These are phyloP conservation scores for Drosophila quadrilineata DNA, from an alignment of 1,140 invertebrate genomes.

Conservation along the genomic window DNA sequence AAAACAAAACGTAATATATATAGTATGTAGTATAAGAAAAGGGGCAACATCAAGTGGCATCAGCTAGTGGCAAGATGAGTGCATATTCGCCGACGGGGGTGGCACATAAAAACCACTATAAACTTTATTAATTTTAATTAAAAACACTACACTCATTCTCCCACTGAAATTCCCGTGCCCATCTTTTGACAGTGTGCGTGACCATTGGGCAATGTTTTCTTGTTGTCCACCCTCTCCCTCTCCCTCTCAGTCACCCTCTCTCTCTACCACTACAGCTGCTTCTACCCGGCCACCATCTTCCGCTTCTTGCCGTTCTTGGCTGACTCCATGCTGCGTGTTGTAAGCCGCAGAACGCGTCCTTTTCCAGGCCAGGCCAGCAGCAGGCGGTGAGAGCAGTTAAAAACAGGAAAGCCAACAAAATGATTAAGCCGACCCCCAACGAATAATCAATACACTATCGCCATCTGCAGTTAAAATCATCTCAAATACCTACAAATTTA, in stretches of 20 bases:
- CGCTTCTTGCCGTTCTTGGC: too few relatives aligned
- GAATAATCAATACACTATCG: background rate
- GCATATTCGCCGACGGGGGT: background rate
- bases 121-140: slow-evolving; percentile 80
- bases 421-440: background rate
- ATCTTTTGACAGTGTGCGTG: slow-evolving; percentile 26
- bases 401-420: slow-evolving; percentile 56
- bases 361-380: too few relatives aligned
- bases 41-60: background rate
- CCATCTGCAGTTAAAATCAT: too few relatives aligned
- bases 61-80: slow-evolving; percentile 1
- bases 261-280: too few relatives aligned
- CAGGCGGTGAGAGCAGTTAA: slow-evolving; percentile 69
- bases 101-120: slow-evolving; percentile 61
- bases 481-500: too few relatives aligned
- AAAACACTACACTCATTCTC: slow-evolving; percentile 73
- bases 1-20: too few relatives aligned
- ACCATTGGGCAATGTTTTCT: slow-evolving; percentile 39
- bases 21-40: too few relatives aligned
- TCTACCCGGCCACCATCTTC: too few relatives aligned
- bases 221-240: too few relatives aligned
- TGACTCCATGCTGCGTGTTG: slow-evolving; percentile 33
- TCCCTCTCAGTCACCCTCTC: too few relatives aligned
- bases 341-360: slow-evolving; percentile 64
- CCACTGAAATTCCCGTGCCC: slow-evolving; percentile 55